Evolutionary conservation across 1,140 invertebrate genomes (phyloP), one percentile per base, ranked within the genome.

Genomic region (Drosophila azteca): DNA sequence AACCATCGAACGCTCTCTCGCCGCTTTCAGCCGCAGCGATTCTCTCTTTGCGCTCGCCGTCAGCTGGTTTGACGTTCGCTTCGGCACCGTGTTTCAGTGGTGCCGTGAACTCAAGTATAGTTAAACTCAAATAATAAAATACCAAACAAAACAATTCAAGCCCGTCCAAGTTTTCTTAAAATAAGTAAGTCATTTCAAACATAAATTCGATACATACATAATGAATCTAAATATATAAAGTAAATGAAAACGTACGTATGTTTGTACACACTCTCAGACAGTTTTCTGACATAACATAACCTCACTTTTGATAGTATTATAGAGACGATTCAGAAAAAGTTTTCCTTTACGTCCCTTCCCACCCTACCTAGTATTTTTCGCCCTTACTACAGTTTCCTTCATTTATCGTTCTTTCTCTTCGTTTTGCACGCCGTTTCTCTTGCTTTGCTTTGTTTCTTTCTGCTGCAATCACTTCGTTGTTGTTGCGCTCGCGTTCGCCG

Each of bases 31-130:
- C 29, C 41, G 39, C 49, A 20, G 20, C 49, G 46, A 61, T 64
- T 58, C 68, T 73, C 43, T 35, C 48, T 58, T 70, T 48, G 35
- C 46, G 39, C 48, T 60, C n/a, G n/a, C 7, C 55, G 68, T 83
- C 79, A 88, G 83, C 83, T 87, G 82, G 79, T 79, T 85, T 75
- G 53, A 61, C 71, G 66, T 82, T 88, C 70, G 66, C 66, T 78
- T 83, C 63, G 79, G 15, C 59, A 71, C 51, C 53, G 60, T 79
- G 71, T 67, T 67, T 77, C 57, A 83, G 77, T 87, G 50, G 64
- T 50, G 65, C 73, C 63, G 57, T 63, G 73, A 79, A 77, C 81
- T 71, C 44, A 63, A 72, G 63, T 75, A 57, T 39, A 39, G 24
- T 39, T 44, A 39, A 54, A 49, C 49, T 43, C 4, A 55, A 77